Percentiles rank a stretch among this genome's conserved stretches.
phyloP scores from a whole-genome alignment of 2,113 vertebrate genomes.

The Gnathonemus echidnorhynchus region DNA sequence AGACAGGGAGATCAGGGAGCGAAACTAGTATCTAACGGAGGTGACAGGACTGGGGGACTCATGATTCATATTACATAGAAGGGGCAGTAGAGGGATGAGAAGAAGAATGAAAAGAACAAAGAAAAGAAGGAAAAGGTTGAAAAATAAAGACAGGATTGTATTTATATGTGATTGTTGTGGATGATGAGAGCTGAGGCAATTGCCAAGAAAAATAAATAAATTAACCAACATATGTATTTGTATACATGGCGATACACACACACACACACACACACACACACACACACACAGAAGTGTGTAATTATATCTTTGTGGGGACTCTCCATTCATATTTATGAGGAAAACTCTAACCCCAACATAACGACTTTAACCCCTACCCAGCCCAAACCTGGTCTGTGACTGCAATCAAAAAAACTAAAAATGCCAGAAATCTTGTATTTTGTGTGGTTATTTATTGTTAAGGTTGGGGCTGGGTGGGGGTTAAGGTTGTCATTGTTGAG shows the following conservation, averaged over 20 bases:
- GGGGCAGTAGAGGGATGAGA: not conserved
- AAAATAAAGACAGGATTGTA: not conserved
- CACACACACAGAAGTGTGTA: not conserved
- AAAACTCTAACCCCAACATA: no score
- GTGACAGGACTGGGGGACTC: not conserved
- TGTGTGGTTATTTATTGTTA: no score
- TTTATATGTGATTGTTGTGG: not conserved
- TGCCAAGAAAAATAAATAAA: not conserved
- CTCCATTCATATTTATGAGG: no score
- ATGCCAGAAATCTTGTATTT: no score
- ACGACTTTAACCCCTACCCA: no score
- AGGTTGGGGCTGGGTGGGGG: no score
- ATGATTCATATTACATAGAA: not conserved
- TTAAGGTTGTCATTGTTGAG: not conserved
- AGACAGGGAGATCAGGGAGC: not conserved
- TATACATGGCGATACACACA: not conserved
- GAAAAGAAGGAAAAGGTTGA: not conserved
- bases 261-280: not conserved
- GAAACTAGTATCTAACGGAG: not conserved
- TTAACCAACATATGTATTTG: not conserved
- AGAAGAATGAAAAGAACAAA: not conserved
- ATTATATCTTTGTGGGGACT: no score
- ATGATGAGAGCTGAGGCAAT: not conserved
- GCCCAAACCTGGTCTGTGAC: no score
- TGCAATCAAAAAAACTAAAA: no score